These are phyloP conservation scores for Nixonia krombeini DNA, from an alignment of 1,140 invertebrate species.

Conservation along the genomic window DNA sequence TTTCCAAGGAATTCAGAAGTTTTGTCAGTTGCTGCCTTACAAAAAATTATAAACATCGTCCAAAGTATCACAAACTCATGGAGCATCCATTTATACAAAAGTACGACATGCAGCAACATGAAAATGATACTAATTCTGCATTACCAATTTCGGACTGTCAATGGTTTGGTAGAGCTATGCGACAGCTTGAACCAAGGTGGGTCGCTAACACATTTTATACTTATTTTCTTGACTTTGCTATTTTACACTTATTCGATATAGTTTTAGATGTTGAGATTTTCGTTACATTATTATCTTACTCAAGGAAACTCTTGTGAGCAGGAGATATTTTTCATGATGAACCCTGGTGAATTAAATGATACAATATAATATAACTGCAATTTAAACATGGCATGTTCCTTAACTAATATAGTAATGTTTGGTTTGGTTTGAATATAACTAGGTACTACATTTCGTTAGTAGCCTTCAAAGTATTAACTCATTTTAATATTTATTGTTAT, in stretches of 20 bases:
- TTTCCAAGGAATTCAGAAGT: conserved; percentile 70
- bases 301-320: background rate
- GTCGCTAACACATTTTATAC: conserved; percentile 14
- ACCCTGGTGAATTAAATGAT: background rate
- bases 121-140: conserved; percentile 50
- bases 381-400: conserved; percentile 65
- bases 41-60: conserved; percentile 92
- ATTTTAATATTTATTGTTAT: conserved; percentile 4
- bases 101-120: conserved; percentile 74
- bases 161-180: conserved; percentile 66
- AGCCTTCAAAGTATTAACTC: background rate
- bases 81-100: conserved; percentile 91
- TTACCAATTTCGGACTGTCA: conserved; percentile 59
- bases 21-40: conserved; percentile 84
- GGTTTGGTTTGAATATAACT: conserved; percentile 65
- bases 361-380: conserved; percentile 22
- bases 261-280: background rate
- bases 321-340: background rate
- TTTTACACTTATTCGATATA: background rate
- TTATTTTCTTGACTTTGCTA: background rate
- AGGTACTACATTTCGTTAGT: conserved; percentile 33
- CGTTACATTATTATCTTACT: background rate
- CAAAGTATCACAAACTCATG: conserved; percentile 94
- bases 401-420: conserved; percentile 69
- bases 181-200: conserved; percentile 67